Evolutionary conservation across 2,113 vertebrate genomes (phyloP).

Genomic region (Agapornis roseicollis): DNA sequence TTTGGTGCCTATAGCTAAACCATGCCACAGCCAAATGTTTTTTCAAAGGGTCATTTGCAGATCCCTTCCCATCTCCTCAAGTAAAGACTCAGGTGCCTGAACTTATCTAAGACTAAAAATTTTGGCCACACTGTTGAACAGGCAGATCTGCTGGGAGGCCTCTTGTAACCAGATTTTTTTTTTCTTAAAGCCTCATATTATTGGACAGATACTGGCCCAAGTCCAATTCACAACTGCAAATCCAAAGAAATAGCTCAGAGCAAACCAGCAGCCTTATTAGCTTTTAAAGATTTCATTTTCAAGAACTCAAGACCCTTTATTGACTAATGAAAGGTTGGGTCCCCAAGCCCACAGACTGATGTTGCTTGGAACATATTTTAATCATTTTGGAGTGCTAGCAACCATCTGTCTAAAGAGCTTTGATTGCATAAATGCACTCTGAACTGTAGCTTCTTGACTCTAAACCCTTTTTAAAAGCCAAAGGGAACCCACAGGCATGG

Average conservation of each 20-base stretch:
- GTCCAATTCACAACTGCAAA: slow-evolving; percentile 53
- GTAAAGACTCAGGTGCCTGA: background rate
- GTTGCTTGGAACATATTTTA: slow-evolving; percentile 65
- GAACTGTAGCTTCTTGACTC: slow-evolving; percentile 43
- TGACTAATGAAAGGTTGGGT: slow-evolving; percentile 68
- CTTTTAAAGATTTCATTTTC: slow-evolving; percentile 70
- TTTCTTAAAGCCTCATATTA: slow-evolving; percentile 29
- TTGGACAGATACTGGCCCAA: slow-evolving; percentile 47
- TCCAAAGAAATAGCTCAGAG: slow-evolving; percentile 50
- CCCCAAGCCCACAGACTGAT: slow-evolving; percentile 61
- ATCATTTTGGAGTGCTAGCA: slow-evolving; percentile 61
- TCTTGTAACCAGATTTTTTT: slow-evolving; percentile 11
- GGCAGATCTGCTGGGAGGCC: slow-evolving; percentile 12
- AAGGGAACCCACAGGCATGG: background rate
- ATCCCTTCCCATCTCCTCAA: background rate
- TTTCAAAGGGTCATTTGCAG: background rate
- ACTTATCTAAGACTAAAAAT: background rate
- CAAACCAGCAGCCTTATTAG: slow-evolving; percentile 60
- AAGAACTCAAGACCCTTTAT: slow-evolving; percentile 63
- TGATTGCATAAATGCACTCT: slow-evolving; percentile 36
- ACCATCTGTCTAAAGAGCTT: slow-evolving; percentile 59
- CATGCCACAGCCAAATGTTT: background rate
- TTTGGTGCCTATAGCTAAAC: background rate
- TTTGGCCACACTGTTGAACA: background rate
- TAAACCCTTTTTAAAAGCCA: slow-evolving; percentile 29